A percentile compares a stretch with the other conserved stretches of the same genome.
Evolutionary conservation across 1,140 invertebrate species (phyloP).

Genomic region (Metaphire vulgaris): DNA sequence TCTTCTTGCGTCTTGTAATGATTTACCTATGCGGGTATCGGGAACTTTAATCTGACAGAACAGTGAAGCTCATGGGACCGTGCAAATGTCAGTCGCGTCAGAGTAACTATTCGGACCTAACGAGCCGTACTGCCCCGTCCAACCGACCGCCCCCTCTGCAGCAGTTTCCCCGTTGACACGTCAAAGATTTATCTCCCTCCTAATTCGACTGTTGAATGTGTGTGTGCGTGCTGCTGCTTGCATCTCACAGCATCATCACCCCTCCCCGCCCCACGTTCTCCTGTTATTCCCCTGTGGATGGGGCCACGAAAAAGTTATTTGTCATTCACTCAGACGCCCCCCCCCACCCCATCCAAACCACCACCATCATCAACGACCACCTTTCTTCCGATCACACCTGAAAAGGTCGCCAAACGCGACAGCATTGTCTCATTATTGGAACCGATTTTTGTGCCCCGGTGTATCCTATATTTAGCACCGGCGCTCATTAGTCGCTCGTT

Average conservation of each 20-base stretch:
- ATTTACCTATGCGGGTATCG: too few relatives aligned
- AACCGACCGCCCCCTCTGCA: too few relatives aligned
- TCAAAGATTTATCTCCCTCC: slow-evolving; percentile 1
- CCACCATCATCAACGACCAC: too few relatives aligned
- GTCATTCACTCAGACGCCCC: not conserved
- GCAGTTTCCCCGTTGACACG: not conserved
- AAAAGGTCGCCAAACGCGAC: too few relatives aligned
- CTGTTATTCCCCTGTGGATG: not conserved
- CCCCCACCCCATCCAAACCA: too few relatives aligned
- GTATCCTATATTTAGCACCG: not conserved
- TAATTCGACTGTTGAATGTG: not conserved
- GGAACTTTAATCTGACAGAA: not conserved
- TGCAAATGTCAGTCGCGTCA: not conserved
- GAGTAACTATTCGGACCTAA: not conserved
- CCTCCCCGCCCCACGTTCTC: not conserved
- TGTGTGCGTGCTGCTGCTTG: too few relatives aligned
- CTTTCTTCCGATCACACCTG: not conserved
- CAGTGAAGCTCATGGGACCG: not conserved
- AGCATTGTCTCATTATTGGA: too few relatives aligned
- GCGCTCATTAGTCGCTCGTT: not conserved
- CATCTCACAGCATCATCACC: too few relatives aligned
- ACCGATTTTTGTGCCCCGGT: too few relatives aligned
- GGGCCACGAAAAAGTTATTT: not conserved
- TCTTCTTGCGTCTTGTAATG: too few relatives aligned
- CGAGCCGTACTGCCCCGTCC: not conserved